These are phyloP conservation scores for Halocaridina rubra DNA, from an alignment of 2,888 invertebrate species.

Conservation along the genomic window DNA sequence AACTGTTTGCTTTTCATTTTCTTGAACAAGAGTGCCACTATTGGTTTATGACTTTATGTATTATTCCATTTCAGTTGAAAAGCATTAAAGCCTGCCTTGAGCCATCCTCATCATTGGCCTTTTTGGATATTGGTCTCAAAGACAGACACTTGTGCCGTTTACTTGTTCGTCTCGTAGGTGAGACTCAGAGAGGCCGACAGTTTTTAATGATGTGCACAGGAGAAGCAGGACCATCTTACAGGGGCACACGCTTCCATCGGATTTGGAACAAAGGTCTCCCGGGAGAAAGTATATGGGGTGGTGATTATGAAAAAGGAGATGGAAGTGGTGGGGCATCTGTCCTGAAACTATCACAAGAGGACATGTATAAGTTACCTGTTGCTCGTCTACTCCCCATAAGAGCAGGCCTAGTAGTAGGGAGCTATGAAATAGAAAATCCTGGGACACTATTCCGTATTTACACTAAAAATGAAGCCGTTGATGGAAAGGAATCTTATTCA, in stretches of 20 bases:
- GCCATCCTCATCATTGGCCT: neutral
- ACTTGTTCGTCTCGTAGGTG: conserved; percentile 3
- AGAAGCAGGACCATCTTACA: neutral
- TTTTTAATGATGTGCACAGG: conserved; percentile 32
- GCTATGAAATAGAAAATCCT: neutral
- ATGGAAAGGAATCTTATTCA: no score
- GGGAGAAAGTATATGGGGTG: conserved; percentile 30
- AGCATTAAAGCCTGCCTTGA: neutral
- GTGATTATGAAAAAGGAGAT: conserved; percentile 22
- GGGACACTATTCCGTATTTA: conserved; percentile 37
- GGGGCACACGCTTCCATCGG: conserved; percentile 26
- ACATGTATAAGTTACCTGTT: neutral
- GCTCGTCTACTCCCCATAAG: neutral
- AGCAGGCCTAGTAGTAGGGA: conserved; percentile 27
- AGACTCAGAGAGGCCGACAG: neutral
- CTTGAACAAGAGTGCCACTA: neutral
- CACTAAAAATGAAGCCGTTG: neutral
- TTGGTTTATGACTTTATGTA: neutral
- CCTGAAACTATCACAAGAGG: neutral
- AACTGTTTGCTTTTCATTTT: neutral
- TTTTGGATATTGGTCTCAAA: conserved; percentile 10
- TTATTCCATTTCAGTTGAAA: conserved; percentile 3
- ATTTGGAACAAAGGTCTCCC: conserved; percentile 11
- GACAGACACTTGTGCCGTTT: neutral
- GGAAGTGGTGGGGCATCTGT: conserved; percentile 17